Base-by-base conservation (phyloP, 2,888 invertebrate genomes). In the Anagyrus pseudococci region DNA sequence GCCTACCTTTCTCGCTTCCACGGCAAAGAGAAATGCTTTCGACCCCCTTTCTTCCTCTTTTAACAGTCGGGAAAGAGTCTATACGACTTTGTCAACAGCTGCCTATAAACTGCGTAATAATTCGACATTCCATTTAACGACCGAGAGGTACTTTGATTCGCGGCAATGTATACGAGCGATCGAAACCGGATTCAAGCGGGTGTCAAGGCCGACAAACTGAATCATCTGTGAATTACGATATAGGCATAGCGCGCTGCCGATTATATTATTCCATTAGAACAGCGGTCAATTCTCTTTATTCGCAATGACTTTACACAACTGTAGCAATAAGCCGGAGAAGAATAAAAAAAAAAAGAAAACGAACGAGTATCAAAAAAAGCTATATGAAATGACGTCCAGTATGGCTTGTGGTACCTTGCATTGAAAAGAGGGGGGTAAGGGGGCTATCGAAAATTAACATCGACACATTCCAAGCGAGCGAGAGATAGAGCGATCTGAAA, bases 361-460 rank as follows among this genome's bases (percentile, higher is more conserved):
- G 43, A 44, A 37, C 15, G 4, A 15, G n/a, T 44, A 37, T 37
- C 10, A 37, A 37, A 37, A 37, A 8, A 37, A 8, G 8, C 33
- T 13, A 37, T 2, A 8, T 2, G 33, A 37, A 15, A 37, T 2
- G 2, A 37, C 33, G 33, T 37, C 8, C 33, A 13, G 33, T 37
- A 37, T 8, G 33, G 8, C n/a, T n/a, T n/a, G n/a, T n/a, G 33
- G 15, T 37, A 37, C 15, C 33, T 37, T 15, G 33, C 29, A n/a
- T n/a, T 61, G 55, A 26, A 56, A 61, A 46, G 46, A 25, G 17
- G 13, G 41, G 33, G 37, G 19, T 46, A 29, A 46, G 40, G 1
- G 23, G 22, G 41, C 53, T 64, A 64, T 64, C 64, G 60, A 19
- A 64, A 64, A 64, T 64, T 57, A 64, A 60, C 59, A 64, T 64